Evolutionary conservation across 2,113 vertebrate species (phyloP), one percentile per base, ranked within the genome.

Genomic region (Romanogobio albipinnatus): DNA sequence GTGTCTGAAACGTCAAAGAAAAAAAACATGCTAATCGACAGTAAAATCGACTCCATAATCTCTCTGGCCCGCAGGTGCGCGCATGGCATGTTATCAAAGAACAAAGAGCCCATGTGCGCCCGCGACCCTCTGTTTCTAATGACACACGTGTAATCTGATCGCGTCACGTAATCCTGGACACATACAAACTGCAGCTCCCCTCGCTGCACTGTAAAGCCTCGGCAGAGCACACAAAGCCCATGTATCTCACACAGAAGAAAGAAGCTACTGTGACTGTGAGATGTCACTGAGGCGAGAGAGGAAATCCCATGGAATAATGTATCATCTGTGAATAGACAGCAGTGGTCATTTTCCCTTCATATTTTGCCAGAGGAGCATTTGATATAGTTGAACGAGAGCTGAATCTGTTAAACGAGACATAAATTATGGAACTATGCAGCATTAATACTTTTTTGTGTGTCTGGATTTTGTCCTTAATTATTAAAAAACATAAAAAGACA

Each of bases 81-180:
- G 66, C 49, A 62, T 51, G 45, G 56, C 73, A 76, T 68, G 86
- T 43, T 59, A 39, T 70, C 15, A 51, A 53, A 81, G 87, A 86
- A 88, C 87, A 88, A 86, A 88, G 87, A 80, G 59, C 9, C 24
- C 45, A 53, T 47, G 83, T 68, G 73, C 66, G 45, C 73, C 47
- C 86, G 59, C 15, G 39, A 77, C 39, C 79, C 79, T 81, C 43
- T 64, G 59, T 81, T 81, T 68, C 45, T 51, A 68, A 81, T 79
- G 58, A 62, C 76, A 62, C 76, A 26, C 14, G 4, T 81, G 79
- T 68, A 81, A 81, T 53, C 58, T 80, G 77, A 80, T 47, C 77
- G 4, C 15, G 59, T 80, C 77, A n/a, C 7, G 61, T 68, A 68
- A 81, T 51, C 79, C 26, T 51, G 79, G 68, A 81, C 45, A 66